phyloP scores from a whole-genome alignment of 2,797 vertebrate genomes.

The Takifugu ocellatus region DNA sequence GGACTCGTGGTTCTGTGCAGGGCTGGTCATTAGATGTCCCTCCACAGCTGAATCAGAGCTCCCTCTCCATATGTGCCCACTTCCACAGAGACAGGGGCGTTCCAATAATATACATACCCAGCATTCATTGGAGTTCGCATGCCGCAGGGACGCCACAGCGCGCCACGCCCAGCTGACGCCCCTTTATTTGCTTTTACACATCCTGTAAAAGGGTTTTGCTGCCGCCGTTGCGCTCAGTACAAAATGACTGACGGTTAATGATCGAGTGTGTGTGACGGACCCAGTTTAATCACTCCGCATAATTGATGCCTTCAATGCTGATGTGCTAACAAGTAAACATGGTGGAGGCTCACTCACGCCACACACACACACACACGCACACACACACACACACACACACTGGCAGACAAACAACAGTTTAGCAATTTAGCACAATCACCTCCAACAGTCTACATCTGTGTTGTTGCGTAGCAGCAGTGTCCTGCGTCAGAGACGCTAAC shows the following conservation, averaged over 20 bases:
- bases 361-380: conserved; percentile 1
- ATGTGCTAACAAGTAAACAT: conserved; percentile 29
- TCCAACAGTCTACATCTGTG: conserved; percentile 16
- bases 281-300: conserved; percentile 15
- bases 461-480: conserved; percentile 15
- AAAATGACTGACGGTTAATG: neutral
- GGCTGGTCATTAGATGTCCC: conserved; percentile 19
- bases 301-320: conserved; percentile 19
- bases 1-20: conserved; percentile 27
- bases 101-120: conserved; percentile 44
- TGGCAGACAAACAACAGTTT: conserved; percentile 9
- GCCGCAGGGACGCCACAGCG: neutral
- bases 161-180: too few relatives aligned
- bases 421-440: conserved; percentile 14
- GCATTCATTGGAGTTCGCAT: conserved; percentile 34
- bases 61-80: conserved; percentile 39
- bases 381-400: conserved; percentile 1
- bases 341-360: conserved; percentile 2
- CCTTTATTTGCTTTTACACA: too few relatives aligned
- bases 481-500: conserved; percentile 35
- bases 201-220: neutral
- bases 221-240: neutral
- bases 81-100: conserved; percentile 62
- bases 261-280: conserved; percentile 4
- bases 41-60: conserved; percentile 34